Percentiles rank a stretch among this genome's conserved stretches.
phyloP scores from a whole-genome alignment of 2,113 vertebrate genomes.

The Donacobius atricapilla region DNA sequence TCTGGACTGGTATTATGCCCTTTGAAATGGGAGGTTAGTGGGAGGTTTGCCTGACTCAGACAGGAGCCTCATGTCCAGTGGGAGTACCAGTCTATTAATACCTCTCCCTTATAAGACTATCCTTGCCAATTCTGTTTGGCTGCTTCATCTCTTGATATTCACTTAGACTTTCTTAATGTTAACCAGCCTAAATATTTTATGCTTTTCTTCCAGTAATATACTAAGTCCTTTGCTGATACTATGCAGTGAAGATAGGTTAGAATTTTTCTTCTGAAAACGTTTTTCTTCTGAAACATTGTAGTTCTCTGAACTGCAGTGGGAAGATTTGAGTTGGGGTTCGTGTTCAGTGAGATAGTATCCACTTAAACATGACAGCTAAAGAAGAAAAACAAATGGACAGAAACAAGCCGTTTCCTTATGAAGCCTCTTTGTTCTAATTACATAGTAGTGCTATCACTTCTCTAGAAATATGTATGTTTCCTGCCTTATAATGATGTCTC shows the following conservation, averaged over 20 bases:
- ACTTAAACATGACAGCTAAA: background rate
- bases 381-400: background rate
- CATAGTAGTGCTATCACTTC: background rate
- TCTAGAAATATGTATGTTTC: background rate
- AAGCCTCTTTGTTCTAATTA: background rate
- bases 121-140: slow-evolving; percentile 53
- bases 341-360: background rate
- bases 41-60: background rate
- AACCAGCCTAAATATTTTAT: slow-evolving; percentile 61
- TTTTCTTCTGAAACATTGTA: slow-evolving; percentile 9
- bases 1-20: background rate
- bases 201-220: slow-evolving; percentile 28
- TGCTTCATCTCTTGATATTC: slow-evolving; percentile 37
- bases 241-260: background rate
- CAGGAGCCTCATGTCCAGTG: background rate
- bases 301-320: background rate
- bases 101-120: background rate
- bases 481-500: background rate
- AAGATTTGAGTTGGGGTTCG: background rate
- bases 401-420: background rate
- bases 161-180: slow-evolving; percentile 48
- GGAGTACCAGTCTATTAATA: slow-evolving; percentile 22
- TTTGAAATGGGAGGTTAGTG: slow-evolving; percentile 9
- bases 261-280: background rate
- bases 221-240: background rate